Base-by-base conservation (phyloP, 1,140 invertebrate species). In the Cotesia typhae region DNA sequence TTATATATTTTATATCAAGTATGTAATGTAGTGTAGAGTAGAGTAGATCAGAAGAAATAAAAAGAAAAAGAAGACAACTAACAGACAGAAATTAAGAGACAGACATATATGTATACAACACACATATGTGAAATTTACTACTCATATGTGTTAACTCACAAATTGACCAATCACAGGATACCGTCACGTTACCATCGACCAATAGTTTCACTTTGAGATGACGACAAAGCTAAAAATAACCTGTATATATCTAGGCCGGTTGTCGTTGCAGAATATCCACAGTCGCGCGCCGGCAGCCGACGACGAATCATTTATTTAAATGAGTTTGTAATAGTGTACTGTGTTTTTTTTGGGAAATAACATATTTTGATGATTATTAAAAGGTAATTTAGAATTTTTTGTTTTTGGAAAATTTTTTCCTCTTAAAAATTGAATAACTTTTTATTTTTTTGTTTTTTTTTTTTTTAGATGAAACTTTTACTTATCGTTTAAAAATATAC, bases 241-340 rank as follows among this genome's bases (percentile, higher is more conserved):
- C 60, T 63, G 75, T 79, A 81, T 81, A 81, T 83, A 84, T 84
- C 82, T 84, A 83, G 83, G 83, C 83, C 81, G 83, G 78, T 78
- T 76, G 79, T 77, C 74, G 76, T 76, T 77, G 77, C 80, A 77
- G 80, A 82, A 79, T 80, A 74, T 78, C 80, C 72, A 81, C 79
- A 84, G 84, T 85, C 80, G 81, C 76, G 81, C 84, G 82, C 81
- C 84, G 83, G 82, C 83, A 79, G 81, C 79, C 83, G 78, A 82
- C 74, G 74, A 70, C 65, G 65, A 55, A 41, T 36, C 6, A 64
- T 70, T 28, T 57, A 6, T 66, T 59, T 6, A n/a, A 2, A 10
- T 47, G 41, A 47, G 41, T 47, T 47, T 47, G 0, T 9, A 47
- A 47, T 7, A 9, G 41, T 47, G 41, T 10, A 47, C 41, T 47